Evolutionary conservation across 2,888 invertebrate genomes (phyloP).

Genomic region (Drosophila testacea): DNA sequence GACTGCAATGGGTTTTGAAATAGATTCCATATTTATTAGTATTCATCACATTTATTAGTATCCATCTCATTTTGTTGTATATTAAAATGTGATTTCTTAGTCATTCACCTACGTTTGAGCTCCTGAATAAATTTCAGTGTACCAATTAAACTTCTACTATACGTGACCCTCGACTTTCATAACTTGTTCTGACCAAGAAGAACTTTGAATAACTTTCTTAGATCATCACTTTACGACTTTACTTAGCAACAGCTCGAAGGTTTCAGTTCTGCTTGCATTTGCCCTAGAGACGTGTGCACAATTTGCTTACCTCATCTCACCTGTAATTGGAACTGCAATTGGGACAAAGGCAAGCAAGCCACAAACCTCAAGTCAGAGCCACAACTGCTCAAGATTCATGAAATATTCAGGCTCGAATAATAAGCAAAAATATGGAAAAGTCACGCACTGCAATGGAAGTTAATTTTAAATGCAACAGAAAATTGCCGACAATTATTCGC

Average conservation of each 20-base stretch:
- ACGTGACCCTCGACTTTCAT: slow-evolving; percentile 45
- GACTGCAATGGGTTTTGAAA: not conserved
- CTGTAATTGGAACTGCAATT: not conserved
- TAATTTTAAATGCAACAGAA: slow-evolving; percentile 20
- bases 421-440: slow-evolving; percentile 26
- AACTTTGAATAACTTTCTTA: slow-evolving; percentile 33
- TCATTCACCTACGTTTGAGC: slow-evolving; percentile 13
- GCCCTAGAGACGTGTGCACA: not conserved
- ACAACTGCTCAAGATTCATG: slow-evolving; percentile 38
- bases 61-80: slow-evolving; percentile 10
- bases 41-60: no score
- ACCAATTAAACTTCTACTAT: slow-evolving; percentile 23
- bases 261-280: slow-evolving; percentile 15
- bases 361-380: slow-evolving; percentile 32
- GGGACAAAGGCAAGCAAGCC: slow-evolving; percentile 21
- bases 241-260: slow-evolving; percentile 24
- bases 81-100: slow-evolving; percentile 1
- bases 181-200: slow-evolving; percentile 16
- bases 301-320: slow-evolving; percentile 5
- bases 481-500: slow-evolving; percentile 24
- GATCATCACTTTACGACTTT: slow-evolving; percentile 33
- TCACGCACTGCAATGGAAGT: slow-evolving; percentile 23
- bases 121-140: slow-evolving; percentile 4
- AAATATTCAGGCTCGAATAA: slow-evolving; percentile 64
- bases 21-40: no score